Evolutionary conservation across 2,797 vertebrate species (phyloP).

Genomic region (Heteromormyrus szaboi): DNA sequence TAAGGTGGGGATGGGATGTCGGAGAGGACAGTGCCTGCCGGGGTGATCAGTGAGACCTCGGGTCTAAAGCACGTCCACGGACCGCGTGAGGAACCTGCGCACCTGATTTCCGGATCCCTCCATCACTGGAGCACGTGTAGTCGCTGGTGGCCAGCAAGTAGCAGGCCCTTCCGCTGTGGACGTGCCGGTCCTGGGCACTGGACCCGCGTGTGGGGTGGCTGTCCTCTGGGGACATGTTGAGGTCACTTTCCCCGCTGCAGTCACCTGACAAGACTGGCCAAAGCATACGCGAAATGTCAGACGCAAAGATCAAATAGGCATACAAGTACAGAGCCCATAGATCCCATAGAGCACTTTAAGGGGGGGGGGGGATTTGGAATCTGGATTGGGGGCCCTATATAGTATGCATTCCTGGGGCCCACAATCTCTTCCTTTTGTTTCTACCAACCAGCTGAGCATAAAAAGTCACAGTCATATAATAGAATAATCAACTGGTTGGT

Average conservation of each 20-base stretch:
- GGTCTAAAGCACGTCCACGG: conserved; percentile 7
- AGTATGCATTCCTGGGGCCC: background rate
- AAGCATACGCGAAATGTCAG: conserved; percentile 36
- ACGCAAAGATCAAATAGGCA: background rate
- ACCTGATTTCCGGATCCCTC: conserved; percentile 88
- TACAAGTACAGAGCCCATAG: background rate
- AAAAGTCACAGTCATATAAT: background rate
- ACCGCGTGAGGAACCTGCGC: conserved; percentile 49
- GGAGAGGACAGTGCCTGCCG: background rate
- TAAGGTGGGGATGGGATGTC: background rate
- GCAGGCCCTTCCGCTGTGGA: conserved; percentile 79
- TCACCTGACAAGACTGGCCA: conserved; percentile 82
- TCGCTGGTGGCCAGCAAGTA: conserved; percentile 91
- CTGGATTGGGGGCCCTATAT: background rate
- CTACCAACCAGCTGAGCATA: too few relatives aligned
- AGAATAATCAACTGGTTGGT: background rate
- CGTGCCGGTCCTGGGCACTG: conserved; percentile 86
- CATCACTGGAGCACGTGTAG: conserved; percentile 84
- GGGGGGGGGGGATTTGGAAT: background rate
- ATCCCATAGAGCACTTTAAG: background rate
- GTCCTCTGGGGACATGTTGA: conserved; percentile 85
- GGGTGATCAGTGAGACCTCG: conserved; percentile 11
- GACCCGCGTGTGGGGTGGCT: conserved; percentile 80
- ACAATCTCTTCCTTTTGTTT: background rate
- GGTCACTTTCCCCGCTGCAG: conserved; percentile 88